Percentiles rank a stretch among this genome's conserved stretches.
phyloP scores from a whole-genome alignment of 1,140 invertebrate genomes.

The Cepaea nemoralis region DNA sequence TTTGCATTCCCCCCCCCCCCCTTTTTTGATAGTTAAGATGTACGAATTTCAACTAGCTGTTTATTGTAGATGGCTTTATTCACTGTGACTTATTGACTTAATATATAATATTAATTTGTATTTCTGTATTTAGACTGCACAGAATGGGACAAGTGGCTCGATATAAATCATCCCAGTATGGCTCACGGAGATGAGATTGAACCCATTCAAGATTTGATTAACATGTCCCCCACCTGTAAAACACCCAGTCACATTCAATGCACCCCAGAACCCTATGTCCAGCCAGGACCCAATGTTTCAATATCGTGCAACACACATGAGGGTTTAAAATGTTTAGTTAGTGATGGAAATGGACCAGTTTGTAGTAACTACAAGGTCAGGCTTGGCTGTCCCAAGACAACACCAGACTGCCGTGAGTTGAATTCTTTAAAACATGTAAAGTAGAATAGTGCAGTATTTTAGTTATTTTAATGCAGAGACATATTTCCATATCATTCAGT shows the following conservation, averaged over 20 bases:
- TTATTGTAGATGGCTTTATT: too few relatives aligned
- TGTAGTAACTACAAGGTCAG: slow-evolving; percentile 67
- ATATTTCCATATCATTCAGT: too few relatives aligned
- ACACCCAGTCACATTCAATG: slow-evolving; percentile 61
- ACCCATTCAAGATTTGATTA: slow-evolving; percentile 47
- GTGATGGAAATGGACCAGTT: slow-evolving; percentile 48
- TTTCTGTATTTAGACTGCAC: slow-evolving; percentile 43
- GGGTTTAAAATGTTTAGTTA: slow-evolving; percentile 79
- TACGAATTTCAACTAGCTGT: too few relatives aligned
- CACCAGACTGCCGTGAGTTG: slow-evolving; percentile 53
- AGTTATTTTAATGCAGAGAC: neutral
- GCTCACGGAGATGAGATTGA: slow-evolving; percentile 45
- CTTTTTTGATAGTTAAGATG: too few relatives aligned
- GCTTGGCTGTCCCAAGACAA: slow-evolving; percentile 60
- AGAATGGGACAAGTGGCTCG: slow-evolving; percentile 54
- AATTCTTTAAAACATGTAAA: too few relatives aligned
- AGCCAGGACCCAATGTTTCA: slow-evolving; percentile 63
- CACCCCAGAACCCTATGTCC: slow-evolving; percentile 45
- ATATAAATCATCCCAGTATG: slow-evolving; percentile 47
- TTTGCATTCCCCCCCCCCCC: too few relatives aligned
- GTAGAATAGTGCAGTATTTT: too few relatives aligned
- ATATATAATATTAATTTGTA: neutral
- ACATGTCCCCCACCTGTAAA: slow-evolving; percentile 41
- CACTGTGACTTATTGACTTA: neutral
- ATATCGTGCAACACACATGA: slow-evolving; percentile 81